A percentile compares a stretch with the other conserved stretches of the same genome.
phyloP scores from a whole-genome alignment of 2,888 invertebrate species.

The Hydrotaea cyrtoneurina region DNA sequence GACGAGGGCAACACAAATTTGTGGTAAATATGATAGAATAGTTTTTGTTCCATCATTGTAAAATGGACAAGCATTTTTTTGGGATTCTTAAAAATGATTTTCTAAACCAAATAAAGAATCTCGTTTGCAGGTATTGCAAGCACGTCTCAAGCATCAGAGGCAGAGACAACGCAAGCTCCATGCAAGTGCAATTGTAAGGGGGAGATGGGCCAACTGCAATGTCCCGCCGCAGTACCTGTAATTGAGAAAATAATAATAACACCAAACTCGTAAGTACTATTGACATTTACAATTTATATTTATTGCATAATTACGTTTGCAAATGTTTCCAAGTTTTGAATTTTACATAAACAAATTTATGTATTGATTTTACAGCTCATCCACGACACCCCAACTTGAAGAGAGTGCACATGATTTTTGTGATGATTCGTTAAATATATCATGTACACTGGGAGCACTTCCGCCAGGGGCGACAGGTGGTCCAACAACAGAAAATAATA shows the following conservation, averaged over 20 bases:
- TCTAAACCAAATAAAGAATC: constrained; percentile 77
- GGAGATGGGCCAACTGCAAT: constrained; percentile 40
- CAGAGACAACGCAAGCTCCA: constrained; percentile 63
- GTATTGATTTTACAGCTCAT: constrained; percentile 66
- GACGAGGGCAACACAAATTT: constrained; percentile 75
- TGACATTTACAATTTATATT: no score
- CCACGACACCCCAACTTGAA: constrained; percentile 75
- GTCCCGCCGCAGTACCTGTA: constrained; percentile 41
- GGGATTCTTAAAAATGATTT: constrained; percentile 55
- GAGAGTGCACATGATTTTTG: constrained; percentile 78
- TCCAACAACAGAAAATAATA: constrained; percentile 58
- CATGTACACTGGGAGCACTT: constrained; percentile 79
- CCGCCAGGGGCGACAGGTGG: constrained; percentile 41
- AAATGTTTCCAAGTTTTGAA: no score
- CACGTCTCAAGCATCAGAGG: constrained; percentile 72
- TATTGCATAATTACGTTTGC: no score
- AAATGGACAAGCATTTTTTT: background rate
- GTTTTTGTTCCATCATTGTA: background rate
- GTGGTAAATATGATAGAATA: constrained; percentile 74
- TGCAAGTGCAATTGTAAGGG: constrained; percentile 74
- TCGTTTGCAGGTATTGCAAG: constrained; percentile 80
- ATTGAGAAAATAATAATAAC: constrained; percentile 49
- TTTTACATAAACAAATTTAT: no score
- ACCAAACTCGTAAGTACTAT: constrained; percentile 60
- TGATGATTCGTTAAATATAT: constrained; percentile 80